Conservation (phyloP, 2,113 vertebrate species). For the Vimba vimba region DNA sequence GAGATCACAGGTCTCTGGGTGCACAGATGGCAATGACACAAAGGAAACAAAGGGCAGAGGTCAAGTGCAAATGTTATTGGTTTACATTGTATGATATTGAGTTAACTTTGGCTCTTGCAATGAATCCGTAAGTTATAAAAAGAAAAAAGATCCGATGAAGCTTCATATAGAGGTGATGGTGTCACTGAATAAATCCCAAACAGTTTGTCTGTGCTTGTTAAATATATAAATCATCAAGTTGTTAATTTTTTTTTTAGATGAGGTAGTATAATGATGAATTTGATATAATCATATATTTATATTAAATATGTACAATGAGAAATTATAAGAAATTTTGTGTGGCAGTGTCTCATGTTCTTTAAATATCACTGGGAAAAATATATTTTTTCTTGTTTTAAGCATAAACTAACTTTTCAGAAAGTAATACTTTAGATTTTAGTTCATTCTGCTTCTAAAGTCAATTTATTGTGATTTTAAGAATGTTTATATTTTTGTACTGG, state of each 20-base stretch:
- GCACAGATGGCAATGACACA: background rate
- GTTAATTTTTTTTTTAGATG: background rate
- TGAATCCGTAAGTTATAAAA: conserved; percentile 2
- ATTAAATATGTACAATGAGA: background rate
- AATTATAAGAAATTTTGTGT: background rate
- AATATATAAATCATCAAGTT: background rate
- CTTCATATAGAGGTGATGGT: background rate
- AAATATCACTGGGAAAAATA: background rate
- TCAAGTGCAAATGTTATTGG: background rate
- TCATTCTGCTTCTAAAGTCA: no score
- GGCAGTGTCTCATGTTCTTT: background rate
- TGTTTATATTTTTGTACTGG: no score
- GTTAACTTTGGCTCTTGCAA: background rate
- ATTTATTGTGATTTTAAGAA: no score
- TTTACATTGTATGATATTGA: background rate
- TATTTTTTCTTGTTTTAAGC: no score
- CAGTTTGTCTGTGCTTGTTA: background rate
- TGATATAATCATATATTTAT: background rate
- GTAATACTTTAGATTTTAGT: no score
- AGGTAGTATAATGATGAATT: background rate
- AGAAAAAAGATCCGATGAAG: background rate
- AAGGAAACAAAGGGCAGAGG: background rate
- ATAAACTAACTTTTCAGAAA: no score
- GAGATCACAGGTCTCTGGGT: conserved; percentile 3
- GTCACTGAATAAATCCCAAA: background rate